phyloP scores from a whole-genome alignment of 2,113 vertebrate species.

The Nothobranchius furzeri region DNA sequence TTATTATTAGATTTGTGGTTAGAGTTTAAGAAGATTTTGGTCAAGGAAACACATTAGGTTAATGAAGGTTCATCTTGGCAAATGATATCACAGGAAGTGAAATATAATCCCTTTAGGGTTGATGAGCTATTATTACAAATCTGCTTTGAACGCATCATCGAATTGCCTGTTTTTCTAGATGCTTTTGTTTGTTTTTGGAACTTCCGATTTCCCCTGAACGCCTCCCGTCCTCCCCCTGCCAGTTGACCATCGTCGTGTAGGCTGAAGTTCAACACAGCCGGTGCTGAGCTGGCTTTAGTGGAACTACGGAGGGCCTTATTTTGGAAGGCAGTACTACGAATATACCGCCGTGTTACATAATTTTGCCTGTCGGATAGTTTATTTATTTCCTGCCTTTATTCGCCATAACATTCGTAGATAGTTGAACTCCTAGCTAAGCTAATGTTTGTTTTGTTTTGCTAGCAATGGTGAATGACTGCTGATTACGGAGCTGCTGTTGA shows the following conservation, averaged over 20 bases:
- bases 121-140: no score
- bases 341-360: neutral
- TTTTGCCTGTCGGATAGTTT: neutral
- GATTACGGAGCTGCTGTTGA: neutral
- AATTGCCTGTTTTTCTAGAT: no score
- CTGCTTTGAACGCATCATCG: fast-evolving
- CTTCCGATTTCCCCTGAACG: constrained; percentile 47
- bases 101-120: no score
- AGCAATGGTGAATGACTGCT: constrained; percentile 22
- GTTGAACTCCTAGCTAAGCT: constrained; percentile 9
- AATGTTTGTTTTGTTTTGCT: neutral
- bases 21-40: neutral
- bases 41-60: neutral
- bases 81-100: neutral
- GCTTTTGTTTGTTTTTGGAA: neutral
- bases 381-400: neutral
- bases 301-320: constrained; percentile 11
- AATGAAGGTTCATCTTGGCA: neutral
- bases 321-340: neutral
- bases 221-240: constrained; percentile 24
- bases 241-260: constrained; percentile 62
- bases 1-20: neutral
- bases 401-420: neutral
- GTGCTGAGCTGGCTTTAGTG: constrained; percentile 37
- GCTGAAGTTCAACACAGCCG: constrained; percentile 72